phyloP scores from a whole-genome alignment of 2,797 vertebrate genomes.

The Dermochelys coriacea region DNA sequence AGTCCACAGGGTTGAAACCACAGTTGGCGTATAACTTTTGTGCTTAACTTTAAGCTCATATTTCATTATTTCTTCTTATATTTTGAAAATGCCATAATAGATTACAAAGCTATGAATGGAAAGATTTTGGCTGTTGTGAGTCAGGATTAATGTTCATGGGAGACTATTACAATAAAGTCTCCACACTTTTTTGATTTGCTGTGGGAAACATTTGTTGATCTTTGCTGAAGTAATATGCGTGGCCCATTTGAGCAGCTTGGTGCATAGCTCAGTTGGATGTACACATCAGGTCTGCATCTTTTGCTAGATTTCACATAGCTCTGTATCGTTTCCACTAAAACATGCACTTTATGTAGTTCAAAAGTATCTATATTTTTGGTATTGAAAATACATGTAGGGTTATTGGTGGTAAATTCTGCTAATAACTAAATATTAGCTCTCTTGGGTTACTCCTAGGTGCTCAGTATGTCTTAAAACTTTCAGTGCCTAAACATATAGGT shows the following conservation, averaged over 20 bases:
- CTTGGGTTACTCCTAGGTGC: background rate
- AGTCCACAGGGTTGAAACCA: background rate
- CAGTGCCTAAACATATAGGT: background rate
- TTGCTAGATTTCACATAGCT: background rate
- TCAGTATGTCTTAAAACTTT: background rate
- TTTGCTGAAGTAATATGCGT: background rate
- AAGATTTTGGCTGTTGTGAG: background rate
- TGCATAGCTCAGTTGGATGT: background rate
- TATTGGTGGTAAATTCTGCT: background rate
- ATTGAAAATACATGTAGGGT: background rate
- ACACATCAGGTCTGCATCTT: background rate
- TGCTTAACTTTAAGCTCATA: background rate
- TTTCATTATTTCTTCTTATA: background rate
- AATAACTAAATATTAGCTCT: background rate
- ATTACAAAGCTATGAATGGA: background rate
- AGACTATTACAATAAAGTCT: background rate
- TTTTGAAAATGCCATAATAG: background rate
- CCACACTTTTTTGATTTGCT: background rate
- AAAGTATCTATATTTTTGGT: background rate
- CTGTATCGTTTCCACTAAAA: background rate
- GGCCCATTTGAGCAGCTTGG: background rate
- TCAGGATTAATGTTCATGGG: background rate
- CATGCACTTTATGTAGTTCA: background rate
- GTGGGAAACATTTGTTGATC: background rate
- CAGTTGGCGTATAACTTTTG: background rate